phyloP scores from a whole-genome alignment of 2,888 invertebrate genomes.

The Acanthosoma haemorrhoidale region DNA sequence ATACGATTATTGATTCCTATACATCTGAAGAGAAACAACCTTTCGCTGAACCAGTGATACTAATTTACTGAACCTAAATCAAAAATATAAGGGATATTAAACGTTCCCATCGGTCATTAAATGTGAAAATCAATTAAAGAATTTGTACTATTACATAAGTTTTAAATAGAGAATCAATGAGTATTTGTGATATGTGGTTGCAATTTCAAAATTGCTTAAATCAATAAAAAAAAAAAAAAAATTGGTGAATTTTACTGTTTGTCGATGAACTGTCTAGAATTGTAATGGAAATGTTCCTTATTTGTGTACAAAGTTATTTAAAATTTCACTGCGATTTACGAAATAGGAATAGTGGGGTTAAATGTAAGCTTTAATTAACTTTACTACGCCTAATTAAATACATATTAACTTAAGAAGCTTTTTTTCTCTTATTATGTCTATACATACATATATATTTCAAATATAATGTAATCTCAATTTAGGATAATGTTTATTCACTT shows the following conservation, averaged over 20 bases:
- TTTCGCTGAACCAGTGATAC: too few species aligned
- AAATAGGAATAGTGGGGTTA: not conserved
- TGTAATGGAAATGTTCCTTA: not conserved
- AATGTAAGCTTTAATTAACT: not conserved
- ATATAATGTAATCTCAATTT: not conserved
- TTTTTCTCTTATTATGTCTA: not conserved
- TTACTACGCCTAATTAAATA: slow-evolving; percentile 10
- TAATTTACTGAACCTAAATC: too few species aligned
- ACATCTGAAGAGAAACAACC: too few species aligned
- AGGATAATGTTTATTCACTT: not conserved
- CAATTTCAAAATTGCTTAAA: too few species aligned
- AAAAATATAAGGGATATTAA: too few species aligned
- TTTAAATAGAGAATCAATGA: too few species aligned
- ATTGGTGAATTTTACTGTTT: not conserved
- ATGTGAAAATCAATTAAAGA: too few species aligned
- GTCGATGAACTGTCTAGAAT: not conserved
- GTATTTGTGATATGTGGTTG: too few species aligned
- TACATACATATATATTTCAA: slow-evolving; percentile 2
- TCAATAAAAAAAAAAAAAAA: not conserved
- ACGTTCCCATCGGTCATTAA: too few species aligned
- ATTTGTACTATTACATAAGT: too few species aligned
- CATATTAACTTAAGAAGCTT: not conserved
- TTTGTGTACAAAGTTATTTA: not conserved
- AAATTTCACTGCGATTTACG: not conserved
- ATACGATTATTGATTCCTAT: too few species aligned